Base-by-base conservation (phyloP, 92 coral and sea anemone species). In the Porites cylindrica region DNA sequence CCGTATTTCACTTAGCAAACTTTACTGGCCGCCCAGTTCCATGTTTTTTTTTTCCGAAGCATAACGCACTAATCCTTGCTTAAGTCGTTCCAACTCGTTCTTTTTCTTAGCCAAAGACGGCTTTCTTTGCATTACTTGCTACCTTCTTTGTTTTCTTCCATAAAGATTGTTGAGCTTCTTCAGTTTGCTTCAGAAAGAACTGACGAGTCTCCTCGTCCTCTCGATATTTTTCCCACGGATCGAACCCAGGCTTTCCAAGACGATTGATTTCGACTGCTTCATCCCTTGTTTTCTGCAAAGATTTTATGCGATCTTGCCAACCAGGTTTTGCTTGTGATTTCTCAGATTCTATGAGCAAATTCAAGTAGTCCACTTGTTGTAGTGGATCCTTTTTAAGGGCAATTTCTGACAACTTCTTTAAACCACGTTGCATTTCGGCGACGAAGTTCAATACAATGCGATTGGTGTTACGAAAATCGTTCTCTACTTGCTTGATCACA, bases 361-460 rank as follows among this genome's bases (percentile, higher is more conserved):
- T 61, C 29, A 86, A 59, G 56, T 86, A 81, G 74, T 88, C 91
- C 66, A 88, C 77, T 81, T 88, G 87, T n/a, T 88, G 87, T n/a
- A 88, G 91, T 61, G 91, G 87, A 75, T 88, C 91, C 79, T 88
- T 88, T 75, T 88, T 88, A 8, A 88, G 87, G 12, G 91, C 91
- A 61, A 88, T 69, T 88, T 88, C 83, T 61, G 91, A 73, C 76
- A 88, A 62, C 59, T 32, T 72, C 54, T 65, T 21, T 17, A 88
- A 20, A 66, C 91, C 83, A 74, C 91, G 91, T 62, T 88, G 91
- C 91, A 82, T 82, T 82, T 88, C 91, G 12, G 91, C 91, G 1
- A 88, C 91, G 78, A 82, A 82, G 10, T 18, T 56, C 64, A 88
- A 80, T 26, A 88, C 91, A 26, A 88, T 67, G 6, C 51, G 21